These are phyloP conservation scores for Berghia stephanieae DNA, from an alignment of 1,140 invertebrate genomes.

Conservation along the genomic window DNA sequence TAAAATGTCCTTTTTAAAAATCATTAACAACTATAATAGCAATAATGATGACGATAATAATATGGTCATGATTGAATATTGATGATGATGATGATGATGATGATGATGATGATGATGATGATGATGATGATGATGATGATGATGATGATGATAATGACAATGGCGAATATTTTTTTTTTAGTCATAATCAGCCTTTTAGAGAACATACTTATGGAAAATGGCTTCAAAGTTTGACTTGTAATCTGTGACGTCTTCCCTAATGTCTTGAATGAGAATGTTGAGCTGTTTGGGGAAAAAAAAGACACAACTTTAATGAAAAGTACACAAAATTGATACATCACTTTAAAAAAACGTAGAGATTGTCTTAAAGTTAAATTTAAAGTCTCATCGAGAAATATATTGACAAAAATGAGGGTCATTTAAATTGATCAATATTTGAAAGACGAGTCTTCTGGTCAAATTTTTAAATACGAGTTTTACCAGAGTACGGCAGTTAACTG, in stretches of 20 bases:
- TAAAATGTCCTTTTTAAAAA: too few species aligned
- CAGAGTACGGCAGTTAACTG: too few species aligned
- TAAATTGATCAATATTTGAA: too few species aligned
- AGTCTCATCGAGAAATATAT: too few species aligned
- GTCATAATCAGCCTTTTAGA: background rate
- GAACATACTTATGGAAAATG: slow-evolving; percentile 47
- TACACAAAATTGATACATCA: background rate
- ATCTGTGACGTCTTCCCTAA: slow-evolving; percentile 54
- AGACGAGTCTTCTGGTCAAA: too few species aligned
- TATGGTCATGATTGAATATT: too few species aligned
- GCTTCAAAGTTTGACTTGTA: slow-evolving; percentile 50
- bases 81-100: background rate
- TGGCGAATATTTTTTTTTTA: background rate
- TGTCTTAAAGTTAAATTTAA: too few species aligned
- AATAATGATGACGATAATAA: too few species aligned
- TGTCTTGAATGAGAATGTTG: slow-evolving; percentile 55
- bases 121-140: slow-evolving; percentile 26
- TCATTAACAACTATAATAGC: too few species aligned
- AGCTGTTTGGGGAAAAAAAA: slow-evolving; percentile 45
- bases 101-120: slow-evolving; percentile 17
- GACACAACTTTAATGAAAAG: background rate
- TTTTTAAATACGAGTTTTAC: too few species aligned
- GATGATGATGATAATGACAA: slow-evolving; percentile 23
- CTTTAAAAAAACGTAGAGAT: background rate
- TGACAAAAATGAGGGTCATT: too few species aligned